Percentiles rank a stretch among this genome's conserved stretches.
Conservation (phyloP, 2,797 vertebrate species). For the Epinephelus malabaricus region DNA sequence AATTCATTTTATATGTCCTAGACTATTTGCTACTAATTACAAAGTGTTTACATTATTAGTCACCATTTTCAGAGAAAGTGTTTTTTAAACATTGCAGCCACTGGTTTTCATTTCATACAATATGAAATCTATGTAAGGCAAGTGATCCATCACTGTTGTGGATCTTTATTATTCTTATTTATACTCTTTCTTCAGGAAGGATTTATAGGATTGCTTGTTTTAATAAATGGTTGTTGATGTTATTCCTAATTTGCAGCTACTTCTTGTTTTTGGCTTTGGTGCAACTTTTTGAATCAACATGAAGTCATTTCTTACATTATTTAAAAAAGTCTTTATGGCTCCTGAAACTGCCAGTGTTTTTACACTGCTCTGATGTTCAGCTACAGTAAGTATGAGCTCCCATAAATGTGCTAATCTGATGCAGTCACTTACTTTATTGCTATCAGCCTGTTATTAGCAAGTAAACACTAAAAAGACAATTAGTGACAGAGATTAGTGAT, state of each 20-base stretch:
- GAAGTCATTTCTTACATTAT: slow-evolving; percentile 2
- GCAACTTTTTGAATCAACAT: not conserved
- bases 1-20: too few species aligned
- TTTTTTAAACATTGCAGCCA: not conserved
- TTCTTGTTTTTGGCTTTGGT: not conserved
- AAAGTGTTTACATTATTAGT: not conserved
- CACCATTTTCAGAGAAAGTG: not conserved
- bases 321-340: not conserved
- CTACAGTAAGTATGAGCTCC: not conserved
- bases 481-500: too few species aligned
- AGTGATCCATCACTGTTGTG: not conserved
- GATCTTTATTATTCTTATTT: not conserved
- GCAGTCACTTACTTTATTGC: not conserved
- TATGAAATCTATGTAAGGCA: not conserved
- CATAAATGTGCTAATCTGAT: not conserved
- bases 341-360: not conserved
- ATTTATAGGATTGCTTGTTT: not conserved
- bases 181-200: not conserved
- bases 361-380: not conserved
- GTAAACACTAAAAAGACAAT: not conserved
- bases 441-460: not conserved
- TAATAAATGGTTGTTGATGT: not conserved
- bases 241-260: not conserved
- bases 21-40: not conserved
- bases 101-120: not conserved